phyloP scores from a whole-genome alignment of 2,888 invertebrate genomes.

The Prionchulus punctatus region DNA sequence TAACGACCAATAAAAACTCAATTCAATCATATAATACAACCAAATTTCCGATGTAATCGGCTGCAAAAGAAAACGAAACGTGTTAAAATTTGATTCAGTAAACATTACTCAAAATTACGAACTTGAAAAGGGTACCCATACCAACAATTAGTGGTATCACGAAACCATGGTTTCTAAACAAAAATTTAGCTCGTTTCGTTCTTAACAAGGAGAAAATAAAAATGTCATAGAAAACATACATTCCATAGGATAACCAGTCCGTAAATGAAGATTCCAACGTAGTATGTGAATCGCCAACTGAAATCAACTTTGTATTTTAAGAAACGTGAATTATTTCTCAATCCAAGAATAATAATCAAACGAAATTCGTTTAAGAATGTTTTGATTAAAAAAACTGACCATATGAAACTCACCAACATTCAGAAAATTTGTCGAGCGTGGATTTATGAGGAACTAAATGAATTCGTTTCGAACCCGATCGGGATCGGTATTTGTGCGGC shows the following conservation, averaged over 20 bases:
- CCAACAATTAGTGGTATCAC: conserved; percentile 76
- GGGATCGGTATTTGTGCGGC: neutral
- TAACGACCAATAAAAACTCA: conserved; percentile 86
- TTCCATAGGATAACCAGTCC: conserved; percentile 68
- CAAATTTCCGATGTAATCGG: conserved; percentile 12
- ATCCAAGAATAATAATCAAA: neutral
- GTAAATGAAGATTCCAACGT: conserved; percentile 59
- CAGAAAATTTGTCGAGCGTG: conserved; percentile 72
- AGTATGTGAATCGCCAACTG: conserved; percentile 70
- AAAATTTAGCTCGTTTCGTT: neutral
- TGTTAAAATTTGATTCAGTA: neutral
- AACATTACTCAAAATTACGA: conserved; percentile 22
- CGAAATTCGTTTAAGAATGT: neutral
- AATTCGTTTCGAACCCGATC: neutral
- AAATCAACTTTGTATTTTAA: conserved; percentile 25
- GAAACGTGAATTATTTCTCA: neutral
- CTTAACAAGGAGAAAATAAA: neutral
- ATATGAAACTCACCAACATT: conserved; percentile 47
- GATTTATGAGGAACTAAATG: conserved; percentile 36
- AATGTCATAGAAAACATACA: conserved; percentile 28
- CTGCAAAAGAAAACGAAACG: conserved; percentile 4
- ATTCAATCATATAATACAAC: conserved; percentile 74
- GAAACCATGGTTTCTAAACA: conserved; percentile 63
- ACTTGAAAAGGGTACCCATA: conserved; percentile 59
- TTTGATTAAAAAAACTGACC: neutral